phyloP scores from a whole-genome alignment of 2,888 invertebrate species.

The Dryobotodes eremita region DNA sequence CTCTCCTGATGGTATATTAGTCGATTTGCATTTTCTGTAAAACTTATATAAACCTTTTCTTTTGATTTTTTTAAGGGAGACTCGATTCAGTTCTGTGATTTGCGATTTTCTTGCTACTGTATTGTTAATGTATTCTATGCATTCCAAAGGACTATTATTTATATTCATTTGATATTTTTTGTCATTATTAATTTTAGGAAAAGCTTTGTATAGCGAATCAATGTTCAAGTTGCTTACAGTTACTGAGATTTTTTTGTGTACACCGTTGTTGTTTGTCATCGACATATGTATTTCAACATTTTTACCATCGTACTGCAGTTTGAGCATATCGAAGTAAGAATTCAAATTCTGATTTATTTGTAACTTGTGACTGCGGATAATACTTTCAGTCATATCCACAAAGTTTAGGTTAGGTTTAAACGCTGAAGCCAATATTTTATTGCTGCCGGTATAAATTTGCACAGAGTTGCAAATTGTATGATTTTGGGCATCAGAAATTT shows the following conservation, averaged over 20 bases:
- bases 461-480: constrained; percentile 66
- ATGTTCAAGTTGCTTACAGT: constrained; percentile 43
- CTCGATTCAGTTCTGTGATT: constrained; percentile 13
- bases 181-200: constrained; percentile 26
- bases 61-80: constrained; percentile 53
- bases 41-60: constrained; percentile 75
- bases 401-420: constrained; percentile 50
- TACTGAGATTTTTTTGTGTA: constrained; percentile 30
- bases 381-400: constrained; percentile 45
- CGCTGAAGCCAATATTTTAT: constrained; percentile 39
- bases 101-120: constrained; percentile 16
- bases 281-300: constrained; percentile 41
- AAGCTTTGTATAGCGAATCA: constrained; percentile 28
- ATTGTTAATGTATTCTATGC: constrained; percentile 45
- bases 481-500: constrained; percentile 11
- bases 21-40: constrained; percentile 82
- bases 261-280: constrained; percentile 23
- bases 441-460: constrained; percentile 63
- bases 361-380: constrained; percentile 44
- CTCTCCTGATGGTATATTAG: constrained; percentile 67
- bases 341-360: constrained; percentile 41
- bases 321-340: constrained; percentile 44
- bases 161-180: background rate
- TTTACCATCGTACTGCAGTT: constrained; percentile 44
- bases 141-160: constrained; percentile 24